Evolutionary conservation across 1,140 invertebrate genomes (phyloP), one percentile per base, ranked within the genome.

Genomic region (Meloidogyne hapla): DNA sequence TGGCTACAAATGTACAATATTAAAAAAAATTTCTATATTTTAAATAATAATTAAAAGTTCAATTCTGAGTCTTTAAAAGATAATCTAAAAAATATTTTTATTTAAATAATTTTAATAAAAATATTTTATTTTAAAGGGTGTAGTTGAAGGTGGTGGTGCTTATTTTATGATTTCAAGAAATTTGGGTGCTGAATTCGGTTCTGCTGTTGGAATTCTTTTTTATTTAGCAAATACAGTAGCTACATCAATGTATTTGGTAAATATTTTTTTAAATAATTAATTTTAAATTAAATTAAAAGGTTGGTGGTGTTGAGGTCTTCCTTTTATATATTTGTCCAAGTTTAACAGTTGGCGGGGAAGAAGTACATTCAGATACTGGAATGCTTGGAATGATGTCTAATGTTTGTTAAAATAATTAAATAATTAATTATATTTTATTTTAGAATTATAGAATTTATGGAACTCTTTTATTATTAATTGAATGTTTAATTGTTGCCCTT

Each of bases 91-190:
- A n/a, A n/a, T n/a, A n/a, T n/a, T n/a, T n/a, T n/a, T n/a, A n/a
- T 64, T 64, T 28, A 69, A 69, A n/a, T 38, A 4, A 38, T 4
- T 38, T 38, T 38, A 13, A 9, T 25, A 61, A 70, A 45, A 45
- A 28, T 70, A 1, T 65, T 45, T 33, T 33, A 33, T 33, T 33
- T 33, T 64, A n/a, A 18, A 73, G 71, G 71, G 96, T n/a, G 95
- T 98, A 69, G 96, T 99, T 28, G 85, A 86, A 77, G 75, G 75
- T 1, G 96, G 96, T 64, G 96, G 96, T 18, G 96, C 95, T 64
- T 99, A 99, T 89, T 99, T 99, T 88, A 98, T 99, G 95, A 99
- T 99, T 89, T 97, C 94, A 1, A 90, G 96, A 83, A 94, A 95
- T 75, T 90, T 99, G 72, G 96, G 96, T 10, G 96, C 96, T 0